Evolutionary conservation across 1,140 invertebrate genomes (phyloP).

Genomic region (Tenebrio molitor): DNA sequence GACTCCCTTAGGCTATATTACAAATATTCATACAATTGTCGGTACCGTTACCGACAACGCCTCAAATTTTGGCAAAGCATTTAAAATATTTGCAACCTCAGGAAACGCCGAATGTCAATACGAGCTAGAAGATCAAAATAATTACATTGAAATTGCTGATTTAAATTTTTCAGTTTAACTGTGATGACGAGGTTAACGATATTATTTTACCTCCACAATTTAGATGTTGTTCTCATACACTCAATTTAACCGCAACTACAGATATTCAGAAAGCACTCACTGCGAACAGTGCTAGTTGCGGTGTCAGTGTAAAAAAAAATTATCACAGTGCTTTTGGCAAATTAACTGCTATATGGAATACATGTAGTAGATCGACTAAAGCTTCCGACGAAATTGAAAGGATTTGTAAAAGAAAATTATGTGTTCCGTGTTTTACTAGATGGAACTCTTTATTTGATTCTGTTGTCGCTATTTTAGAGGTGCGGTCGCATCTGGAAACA

Average conservation of each 20-base stretch:
- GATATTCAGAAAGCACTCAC: background rate
- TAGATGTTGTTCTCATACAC: background rate
- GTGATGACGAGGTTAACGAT: background rate
- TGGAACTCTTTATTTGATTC: background rate
- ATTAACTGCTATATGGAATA: background rate
- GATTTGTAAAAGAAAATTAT: background rate
- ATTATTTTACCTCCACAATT: background rate
- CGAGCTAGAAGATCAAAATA: no score
- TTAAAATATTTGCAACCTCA: background rate
- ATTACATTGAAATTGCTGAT: background rate
- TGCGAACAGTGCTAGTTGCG: no score
- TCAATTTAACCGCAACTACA: background rate
- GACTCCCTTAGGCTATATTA: background rate
- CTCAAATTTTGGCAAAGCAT: background rate
- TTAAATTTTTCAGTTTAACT: background rate
- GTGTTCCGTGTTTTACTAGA: background rate
- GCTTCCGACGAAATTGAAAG: background rate
- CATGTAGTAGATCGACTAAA: background rate
- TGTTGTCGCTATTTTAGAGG: background rate
- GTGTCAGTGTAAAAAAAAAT: background rate
- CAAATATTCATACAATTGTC: background rate
- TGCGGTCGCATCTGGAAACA: background rate
- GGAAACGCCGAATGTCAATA: no score
- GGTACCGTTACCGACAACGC: background rate
- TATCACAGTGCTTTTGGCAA: background rate